Evolutionary conservation across 1,140 invertebrate genomes (phyloP), one percentile per base, ranked within the genome.

Genomic region (Frieseomelitta varia): DNA sequence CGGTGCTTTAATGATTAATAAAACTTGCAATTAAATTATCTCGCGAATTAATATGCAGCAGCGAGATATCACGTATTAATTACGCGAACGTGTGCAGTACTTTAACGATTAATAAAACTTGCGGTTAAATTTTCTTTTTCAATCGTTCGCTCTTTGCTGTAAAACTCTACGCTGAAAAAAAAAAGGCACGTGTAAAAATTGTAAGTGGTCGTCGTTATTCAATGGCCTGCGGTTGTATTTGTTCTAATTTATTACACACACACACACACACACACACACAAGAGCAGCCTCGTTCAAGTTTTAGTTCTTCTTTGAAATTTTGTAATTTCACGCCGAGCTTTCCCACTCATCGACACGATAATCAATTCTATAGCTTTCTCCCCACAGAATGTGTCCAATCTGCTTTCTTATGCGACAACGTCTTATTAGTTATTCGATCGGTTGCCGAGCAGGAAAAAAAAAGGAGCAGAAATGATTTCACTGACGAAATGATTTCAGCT

Each of bases 351-450:
- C 53, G 73, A 14, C 39, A 47, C 30, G 19, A 19, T 75, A 75
- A 75, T 77, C 51, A 51, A 63, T 63, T 39, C 39, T 2, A 30
- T 30, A 51, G 24, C 17, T 27, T 65, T 77, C 15, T 21, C 56
- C 24, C 56, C 6, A 51, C 34, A 27, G 51, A 77, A 77, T 77
- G 15, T 63, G 75, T 77, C 39, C 39, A 79, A 79, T 79, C 56
- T 30, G 56, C 56, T 81, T 65, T 81, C 63, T 74, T 71, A 61
- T 47, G 47, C 21, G 61, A 67, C 76, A 85, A 63, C 68, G 73
- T 24, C 74, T 90, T 90, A 90, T 90, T 90, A 90, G 88, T 76
- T 85, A 86, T 88, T 90, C 84, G 84, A 87, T 68, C 81, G 81
- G 81, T 87, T 27, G 69, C 34, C 74, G 51, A 47, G 21, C 81